A percentile compares a stretch with the other conserved stretches of the same genome.
phyloP scores from a whole-genome alignment of 2,888 invertebrate species.

The Brachylomia viminalis region DNA sequence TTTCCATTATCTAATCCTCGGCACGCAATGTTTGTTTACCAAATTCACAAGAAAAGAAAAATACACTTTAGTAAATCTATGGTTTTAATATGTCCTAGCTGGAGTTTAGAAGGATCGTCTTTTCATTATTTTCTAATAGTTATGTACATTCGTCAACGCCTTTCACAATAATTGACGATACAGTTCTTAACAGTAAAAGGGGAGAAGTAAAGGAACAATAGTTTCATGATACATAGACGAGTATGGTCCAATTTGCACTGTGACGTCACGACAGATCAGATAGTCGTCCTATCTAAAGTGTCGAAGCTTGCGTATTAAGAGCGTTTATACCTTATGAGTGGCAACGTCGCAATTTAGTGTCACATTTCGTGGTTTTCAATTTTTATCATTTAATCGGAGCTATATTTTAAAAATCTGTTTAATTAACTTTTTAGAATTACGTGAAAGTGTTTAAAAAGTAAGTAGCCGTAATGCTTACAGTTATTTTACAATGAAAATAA shows the following conservation, averaged over 20 bases:
- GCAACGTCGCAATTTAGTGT: too few species aligned
- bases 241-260: not conserved
- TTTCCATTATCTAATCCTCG: not conserved
- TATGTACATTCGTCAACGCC: conserved; percentile 41
- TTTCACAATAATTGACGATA: conserved; percentile 15
- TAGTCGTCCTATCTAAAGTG: not conserved
- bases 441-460: too few species aligned
- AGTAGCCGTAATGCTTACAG: too few species aligned
- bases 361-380: too few species aligned
- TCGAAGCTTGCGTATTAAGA: not conserved
- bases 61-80: conserved; percentile 2
- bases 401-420: too few species aligned
- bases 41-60: conserved; percentile 8
- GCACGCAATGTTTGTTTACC: not conserved
- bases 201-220: conserved; percentile 59
- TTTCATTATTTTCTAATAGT: conserved; percentile 29
- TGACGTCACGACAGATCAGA: not conserved
- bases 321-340: too few species aligned
- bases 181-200: conserved; percentile 45
- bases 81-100: conserved; percentile 6
- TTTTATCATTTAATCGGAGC: too few species aligned
- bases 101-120: not conserved
- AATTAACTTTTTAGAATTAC: too few species aligned
- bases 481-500: too few species aligned
- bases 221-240: conserved; percentile 45